Evolutionary conservation across 2,888 invertebrate genomes (phyloP), one percentile per base, ranked within the genome.

Genomic region (Euclidia mi): DNA sequence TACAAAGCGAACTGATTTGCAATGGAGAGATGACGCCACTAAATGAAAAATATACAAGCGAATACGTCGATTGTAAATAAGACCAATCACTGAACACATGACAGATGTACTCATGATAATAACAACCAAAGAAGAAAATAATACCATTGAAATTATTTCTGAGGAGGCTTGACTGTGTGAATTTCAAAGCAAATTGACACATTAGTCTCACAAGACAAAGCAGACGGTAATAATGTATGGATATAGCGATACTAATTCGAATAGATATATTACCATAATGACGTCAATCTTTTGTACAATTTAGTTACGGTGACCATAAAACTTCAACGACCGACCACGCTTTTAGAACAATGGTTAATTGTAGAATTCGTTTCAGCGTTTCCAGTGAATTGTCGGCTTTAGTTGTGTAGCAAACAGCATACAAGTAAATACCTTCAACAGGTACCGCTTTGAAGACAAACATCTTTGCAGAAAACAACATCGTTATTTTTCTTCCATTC

Each of bases 281-380:
- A 82, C 82, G 80, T 82, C 78, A 78, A 75, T 63, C 66, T 69
- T 74, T 78, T 76, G 76, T 66, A 70, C 63, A 42, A 76, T 81
- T 84, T 76, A 68, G 81, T 61, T 56, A 63, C 71, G 64, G 76
- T 56, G 29, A 56, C 62, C 65, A 70, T 81, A 75, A 80, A 78
- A 72, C 49, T 51, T 56, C 46, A 59, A 45, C 45, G 28, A 64
- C 31, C 18, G 32, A 56, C 48, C 56, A 53, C 40, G 56, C 17
- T 55, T 62, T 57, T 43, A 57, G 42, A 69, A 71, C 69, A 75
- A 73, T 63, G 57, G 55, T 49, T 52, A 59, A 66, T 71, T 68
- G 62, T 50, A 43, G 12, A 68, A 73, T 78, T 66, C 43, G 71
- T 70, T 48, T 56, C 65, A 57, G 62, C 37, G 37, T 49, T 60